These are phyloP conservation scores for Nannoperca australis DNA, from an alignment of 2,797 vertebrate species.

Conservation along the genomic window DNA sequence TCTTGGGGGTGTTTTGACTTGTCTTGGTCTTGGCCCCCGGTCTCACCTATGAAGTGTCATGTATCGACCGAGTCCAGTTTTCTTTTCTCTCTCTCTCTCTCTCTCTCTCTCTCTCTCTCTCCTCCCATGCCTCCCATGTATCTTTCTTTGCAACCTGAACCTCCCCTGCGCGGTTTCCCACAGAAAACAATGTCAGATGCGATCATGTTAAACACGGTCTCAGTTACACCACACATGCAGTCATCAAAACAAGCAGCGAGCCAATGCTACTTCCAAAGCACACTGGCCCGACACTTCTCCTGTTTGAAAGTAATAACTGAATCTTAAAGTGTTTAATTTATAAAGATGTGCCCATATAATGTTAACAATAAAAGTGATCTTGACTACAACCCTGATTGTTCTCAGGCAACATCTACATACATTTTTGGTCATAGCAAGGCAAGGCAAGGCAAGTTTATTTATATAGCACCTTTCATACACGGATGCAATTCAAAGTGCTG, in stretches of 20 bases:
- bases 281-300: background rate
- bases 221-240: background rate
- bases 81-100: background rate
- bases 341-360: background rate
- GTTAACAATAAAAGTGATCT: background rate
- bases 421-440: slow-evolving; percentile 1
- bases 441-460: too few species aligned
- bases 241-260: background rate
- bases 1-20: background rate
- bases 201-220: background rate
- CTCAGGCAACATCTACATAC: background rate
- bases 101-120: background rate
- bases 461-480: too few species aligned
- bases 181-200: background rate
- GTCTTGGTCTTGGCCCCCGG: background rate
- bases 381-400: background rate
- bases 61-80: background rate
- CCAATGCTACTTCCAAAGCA: background rate
- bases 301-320: background rate
- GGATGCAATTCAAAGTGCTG: too few species aligned
- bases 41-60: background rate
- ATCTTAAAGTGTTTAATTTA: background rate
- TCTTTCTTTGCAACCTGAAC: background rate
- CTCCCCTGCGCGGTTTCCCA: background rate
- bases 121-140: background rate